These are phyloP conservation scores for Notechis scutatus DNA, from an alignment of 2,113 vertebrate species.

Conservation along the genomic window DNA sequence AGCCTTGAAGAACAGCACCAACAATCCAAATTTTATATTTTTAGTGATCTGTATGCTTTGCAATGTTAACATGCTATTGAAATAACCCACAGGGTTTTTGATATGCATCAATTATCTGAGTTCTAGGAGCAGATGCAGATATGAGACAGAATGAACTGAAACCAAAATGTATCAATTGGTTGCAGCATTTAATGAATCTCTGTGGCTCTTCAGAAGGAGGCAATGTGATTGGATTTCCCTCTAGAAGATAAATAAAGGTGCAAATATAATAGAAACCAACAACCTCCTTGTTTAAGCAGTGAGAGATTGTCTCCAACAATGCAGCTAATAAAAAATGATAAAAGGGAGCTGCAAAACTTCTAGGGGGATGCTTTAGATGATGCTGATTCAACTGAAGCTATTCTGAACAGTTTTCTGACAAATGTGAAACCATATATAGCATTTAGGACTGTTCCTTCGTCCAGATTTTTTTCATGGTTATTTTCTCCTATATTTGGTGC, in stretches of 20 bases:
- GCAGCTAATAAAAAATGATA: too few species aligned
- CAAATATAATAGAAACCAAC: too few species aligned
- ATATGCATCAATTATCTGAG: neutral
- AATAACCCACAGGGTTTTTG: neutral
- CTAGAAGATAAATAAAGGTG: too few species aligned
- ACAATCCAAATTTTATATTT: too few species aligned
- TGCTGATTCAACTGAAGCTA: neutral
- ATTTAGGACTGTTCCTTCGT: neutral
- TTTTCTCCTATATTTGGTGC: neutral
- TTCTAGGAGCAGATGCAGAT: neutral
- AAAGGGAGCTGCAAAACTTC: too few species aligned
- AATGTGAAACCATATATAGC: neutral
- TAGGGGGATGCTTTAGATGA: too few species aligned
- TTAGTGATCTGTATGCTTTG: too few species aligned
- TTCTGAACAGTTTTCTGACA: neutral
- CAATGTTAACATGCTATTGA: neutral
- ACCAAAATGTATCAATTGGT: neutral
- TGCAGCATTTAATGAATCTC: neutral
- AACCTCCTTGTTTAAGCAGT: too few species aligned
- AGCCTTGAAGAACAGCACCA: too few species aligned
- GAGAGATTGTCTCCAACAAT: too few species aligned
- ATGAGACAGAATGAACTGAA: neutral
- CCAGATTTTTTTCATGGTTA: neutral
- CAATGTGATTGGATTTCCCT: neutral
- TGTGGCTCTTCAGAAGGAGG: neutral